A percentile compares a stretch with the other conserved stretches of the same genome.
Conservation (phyloP, 2,113 vertebrate species). For the Puma concolor region DNA sequence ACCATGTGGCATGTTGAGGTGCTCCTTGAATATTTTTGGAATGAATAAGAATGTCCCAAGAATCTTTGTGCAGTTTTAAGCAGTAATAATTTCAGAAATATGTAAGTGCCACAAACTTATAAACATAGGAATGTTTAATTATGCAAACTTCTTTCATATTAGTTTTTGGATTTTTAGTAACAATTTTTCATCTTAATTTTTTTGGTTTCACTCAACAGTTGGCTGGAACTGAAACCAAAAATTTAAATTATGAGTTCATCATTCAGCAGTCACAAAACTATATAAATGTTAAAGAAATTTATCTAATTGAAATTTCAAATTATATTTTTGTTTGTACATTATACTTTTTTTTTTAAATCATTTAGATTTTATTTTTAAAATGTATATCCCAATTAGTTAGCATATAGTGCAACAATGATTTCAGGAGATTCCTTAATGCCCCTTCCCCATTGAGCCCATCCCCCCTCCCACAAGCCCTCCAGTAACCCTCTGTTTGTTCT, state of each 20-base stretch:
- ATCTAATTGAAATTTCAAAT: background rate
- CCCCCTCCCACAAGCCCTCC: no score
- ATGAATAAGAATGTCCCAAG: background rate
- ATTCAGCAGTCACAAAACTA: conserved; percentile 27
- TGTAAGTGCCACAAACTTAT: background rate
- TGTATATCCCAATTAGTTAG: no score
- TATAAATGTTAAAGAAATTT: conserved; percentile 37
- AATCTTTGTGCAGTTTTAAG: background rate
- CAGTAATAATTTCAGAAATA: conserved; percentile 15
- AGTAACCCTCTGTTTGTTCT: no score
- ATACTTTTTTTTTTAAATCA: background rate
- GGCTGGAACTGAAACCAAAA: background rate
- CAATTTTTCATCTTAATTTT: background rate
- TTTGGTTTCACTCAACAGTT: conserved; percentile 19
- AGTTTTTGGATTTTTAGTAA: background rate
- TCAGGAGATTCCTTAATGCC: no score
- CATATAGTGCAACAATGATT: no score
- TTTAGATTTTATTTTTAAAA: no score
- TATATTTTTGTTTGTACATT: background rate
- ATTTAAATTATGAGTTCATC: background rate
- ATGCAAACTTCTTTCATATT: background rate
- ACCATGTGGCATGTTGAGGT: background rate
- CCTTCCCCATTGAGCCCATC: no score
- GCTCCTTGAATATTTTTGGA: background rate
- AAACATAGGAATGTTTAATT: background rate